Conservation (phyloP, 23 tunicate genomes). For the Halocynthia roretzi region DNA sequence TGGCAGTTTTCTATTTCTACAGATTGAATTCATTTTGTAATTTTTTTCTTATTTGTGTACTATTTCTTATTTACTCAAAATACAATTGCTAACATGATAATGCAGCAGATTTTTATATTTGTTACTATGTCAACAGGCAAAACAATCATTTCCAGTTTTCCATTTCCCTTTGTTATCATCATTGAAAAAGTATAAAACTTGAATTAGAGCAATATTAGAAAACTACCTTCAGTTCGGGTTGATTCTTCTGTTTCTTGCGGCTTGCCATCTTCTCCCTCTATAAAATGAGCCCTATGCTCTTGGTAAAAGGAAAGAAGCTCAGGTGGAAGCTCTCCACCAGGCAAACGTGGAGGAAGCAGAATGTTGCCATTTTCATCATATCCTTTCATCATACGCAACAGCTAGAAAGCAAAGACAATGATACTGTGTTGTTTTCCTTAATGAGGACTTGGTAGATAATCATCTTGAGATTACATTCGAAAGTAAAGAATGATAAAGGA, state of each 20-base stretch:
- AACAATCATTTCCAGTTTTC: no score
- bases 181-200: no score
- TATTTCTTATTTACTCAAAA: no score
- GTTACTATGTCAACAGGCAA: no score
- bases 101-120: no score
- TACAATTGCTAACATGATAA: no score
- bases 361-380: slow-evolving; percentile 81
- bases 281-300: slow-evolving; percentile 21
- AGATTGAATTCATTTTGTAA: no score
- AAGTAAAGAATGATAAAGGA: neutral
- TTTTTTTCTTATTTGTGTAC: no score
- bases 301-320: slow-evolving; percentile 62
- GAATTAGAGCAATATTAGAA: no score
- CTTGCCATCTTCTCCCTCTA: slow-evolving; percentile 7
- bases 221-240: no score
- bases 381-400: slow-evolving; percentile 84
- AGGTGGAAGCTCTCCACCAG: slow-evolving; percentile 90
- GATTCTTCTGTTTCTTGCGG: neutral
- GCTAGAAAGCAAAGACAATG: slow-evolving; percentile 22
- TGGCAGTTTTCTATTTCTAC: no score
- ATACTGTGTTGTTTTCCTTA: neutral
- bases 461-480: neutral
- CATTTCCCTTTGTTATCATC: no score
- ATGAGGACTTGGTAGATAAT: neutral
- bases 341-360: slow-evolving; percentile 80